Conservation (phyloP, 2,888 invertebrate genomes). For the Papilio demoleus region DNA sequence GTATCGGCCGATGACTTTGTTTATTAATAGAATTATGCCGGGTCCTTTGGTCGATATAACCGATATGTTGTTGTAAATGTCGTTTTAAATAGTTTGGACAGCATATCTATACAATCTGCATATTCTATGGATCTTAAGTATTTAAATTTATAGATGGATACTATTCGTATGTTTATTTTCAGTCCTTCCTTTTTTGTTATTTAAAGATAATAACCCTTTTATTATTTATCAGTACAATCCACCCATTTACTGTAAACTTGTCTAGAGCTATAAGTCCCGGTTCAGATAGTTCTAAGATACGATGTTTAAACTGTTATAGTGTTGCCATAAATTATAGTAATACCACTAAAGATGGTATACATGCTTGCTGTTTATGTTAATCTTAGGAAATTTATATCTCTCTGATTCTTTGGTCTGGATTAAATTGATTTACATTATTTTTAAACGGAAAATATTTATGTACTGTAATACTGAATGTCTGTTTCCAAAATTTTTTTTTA, state of each 20-base stretch:
- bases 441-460: background rate
- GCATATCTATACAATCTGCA: no score
- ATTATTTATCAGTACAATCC: background rate
- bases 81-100: no score
- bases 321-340: slow-evolving; percentile 9
- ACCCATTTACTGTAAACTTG: background rate
- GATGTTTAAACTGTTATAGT: background rate
- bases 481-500: no score
- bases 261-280: background rate
- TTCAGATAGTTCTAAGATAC: slow-evolving; percentile 8
- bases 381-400: background rate
- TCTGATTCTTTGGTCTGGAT: background rate
- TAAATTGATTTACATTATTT: background rate
- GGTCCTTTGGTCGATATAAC: no score
- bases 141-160: no score
- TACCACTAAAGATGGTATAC: background rate
- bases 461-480: no score
- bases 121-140: no score
- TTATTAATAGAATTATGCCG: no score
- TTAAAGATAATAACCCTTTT: background rate
- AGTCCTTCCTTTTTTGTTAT: background rate
- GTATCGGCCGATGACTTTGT: no score
- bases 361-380: slow-evolving; percentile 3
- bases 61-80: no score
- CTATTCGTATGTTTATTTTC: no score